Percentiles rank a stretch among this genome's conserved stretches.
Conservation (phyloP, 1,140 invertebrate genomes). For the Harlomillsia oculata region DNA sequence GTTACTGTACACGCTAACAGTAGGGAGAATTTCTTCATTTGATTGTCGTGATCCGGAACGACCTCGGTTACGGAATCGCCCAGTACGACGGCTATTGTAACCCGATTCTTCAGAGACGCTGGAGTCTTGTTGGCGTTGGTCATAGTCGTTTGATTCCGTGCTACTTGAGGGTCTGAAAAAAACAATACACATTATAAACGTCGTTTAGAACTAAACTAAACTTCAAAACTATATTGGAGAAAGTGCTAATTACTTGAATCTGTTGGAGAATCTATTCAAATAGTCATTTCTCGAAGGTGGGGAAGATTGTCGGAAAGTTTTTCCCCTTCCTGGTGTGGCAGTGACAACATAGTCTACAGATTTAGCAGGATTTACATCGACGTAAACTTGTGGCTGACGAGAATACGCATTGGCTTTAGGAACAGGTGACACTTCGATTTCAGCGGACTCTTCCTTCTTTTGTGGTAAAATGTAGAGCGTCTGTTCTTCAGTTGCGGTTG, state of each 20-base stretch:
- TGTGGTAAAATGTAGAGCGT: slow-evolving; percentile 33
- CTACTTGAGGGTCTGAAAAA: background rate
- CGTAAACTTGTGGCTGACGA: slow-evolving; percentile 27
- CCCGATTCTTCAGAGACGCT: slow-evolving; percentile 7
- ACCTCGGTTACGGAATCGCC: slow-evolving; percentile 10
- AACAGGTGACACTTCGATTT: slow-evolving; percentile 31
- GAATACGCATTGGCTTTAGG: slow-evolving; percentile 32
- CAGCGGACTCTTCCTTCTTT: slow-evolving; percentile 28
- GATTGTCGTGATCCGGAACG: background rate
- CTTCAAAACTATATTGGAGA: background rate
- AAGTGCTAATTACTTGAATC: slow-evolving; percentile 15
- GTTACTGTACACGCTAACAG: slow-evolving; percentile 29
- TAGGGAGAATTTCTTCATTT: slow-evolving; percentile 13
- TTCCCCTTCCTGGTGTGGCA: slow-evolving; percentile 29
- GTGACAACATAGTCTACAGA: slow-evolving; percentile 28
- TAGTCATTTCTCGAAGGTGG: slow-evolving; percentile 12
- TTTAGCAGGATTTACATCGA: slow-evolving; percentile 27
- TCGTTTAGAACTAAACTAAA: background rate
- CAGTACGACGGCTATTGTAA: background rate
- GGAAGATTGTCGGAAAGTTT: slow-evolving; percentile 17
- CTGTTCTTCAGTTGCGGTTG: slow-evolving; percentile 29
- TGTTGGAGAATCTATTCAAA: slow-evolving; percentile 22
- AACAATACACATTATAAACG: background rate
- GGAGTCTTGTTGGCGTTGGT: background rate
- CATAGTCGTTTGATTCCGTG: slow-evolving; percentile 30